A percentile compares a stretch with the other conserved stretches of the same genome.
These are phyloP conservation scores for Zaprionus africanus DNA, from an alignment of 1,140 invertebrate species.

Conservation along the genomic window DNA sequence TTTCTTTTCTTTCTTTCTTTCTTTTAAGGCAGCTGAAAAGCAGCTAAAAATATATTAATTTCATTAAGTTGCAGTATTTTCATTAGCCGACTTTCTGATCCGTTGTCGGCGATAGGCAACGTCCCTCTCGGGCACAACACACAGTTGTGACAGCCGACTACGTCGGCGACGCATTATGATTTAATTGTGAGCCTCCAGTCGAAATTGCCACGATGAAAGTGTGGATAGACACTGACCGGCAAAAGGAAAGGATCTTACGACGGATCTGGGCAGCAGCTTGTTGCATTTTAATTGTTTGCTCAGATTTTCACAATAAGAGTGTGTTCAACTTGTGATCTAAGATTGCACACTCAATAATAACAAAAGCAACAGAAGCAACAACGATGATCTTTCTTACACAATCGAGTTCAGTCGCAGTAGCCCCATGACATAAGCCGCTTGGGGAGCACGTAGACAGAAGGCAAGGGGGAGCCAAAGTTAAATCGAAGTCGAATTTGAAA, in stretches of 20 bases:
- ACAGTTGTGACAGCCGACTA: conserved; percentile 57
- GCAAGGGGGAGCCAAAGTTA: not conserved
- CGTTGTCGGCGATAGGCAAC: conserved; percentile 52
- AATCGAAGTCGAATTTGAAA: conserved; percentile 12
- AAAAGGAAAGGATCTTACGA: conserved; percentile 63
- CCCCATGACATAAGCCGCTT: conserved; percentile 57
- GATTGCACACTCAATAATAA: not conserved
- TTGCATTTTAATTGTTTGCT: conserved; percentile 20
- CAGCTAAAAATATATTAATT: conserved; percentile 69
- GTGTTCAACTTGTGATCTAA: conserved; percentile 59
- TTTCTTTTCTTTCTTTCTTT: conserved; percentile 49
- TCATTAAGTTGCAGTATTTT: conserved; percentile 78
- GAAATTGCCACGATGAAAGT: conserved; percentile 49
- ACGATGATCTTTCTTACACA: conserved; percentile 57
- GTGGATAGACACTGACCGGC: conserved; percentile 33
- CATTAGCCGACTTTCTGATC: conserved; percentile 74
- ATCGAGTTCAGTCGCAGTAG: conserved; percentile 35
- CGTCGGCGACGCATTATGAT: conserved; percentile 53
- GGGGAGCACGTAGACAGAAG: too few relatives aligned
- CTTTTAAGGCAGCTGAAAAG: conserved; percentile 32
- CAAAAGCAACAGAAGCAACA: not conserved
- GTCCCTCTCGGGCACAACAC: conserved; percentile 36
- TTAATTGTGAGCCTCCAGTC: conserved; percentile 62
- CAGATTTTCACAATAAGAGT: conserved; percentile 48
- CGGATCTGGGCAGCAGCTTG: conserved; percentile 18